Evolutionary conservation across 2,888 invertebrate species (phyloP).

Genomic region (Eumerus sabulonum): DNA sequence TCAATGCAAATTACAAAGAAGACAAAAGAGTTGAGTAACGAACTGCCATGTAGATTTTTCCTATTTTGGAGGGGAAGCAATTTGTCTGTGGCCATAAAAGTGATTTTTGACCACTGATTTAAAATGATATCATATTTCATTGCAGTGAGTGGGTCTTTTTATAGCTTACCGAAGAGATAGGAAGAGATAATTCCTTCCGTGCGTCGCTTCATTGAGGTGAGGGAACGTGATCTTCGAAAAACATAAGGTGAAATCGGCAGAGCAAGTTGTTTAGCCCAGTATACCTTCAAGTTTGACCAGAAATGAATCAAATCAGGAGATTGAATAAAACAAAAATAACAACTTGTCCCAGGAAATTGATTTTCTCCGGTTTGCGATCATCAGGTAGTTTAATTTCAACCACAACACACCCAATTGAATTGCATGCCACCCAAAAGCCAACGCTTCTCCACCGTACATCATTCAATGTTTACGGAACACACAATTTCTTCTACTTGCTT

Average conservation of each 20-base stretch:
- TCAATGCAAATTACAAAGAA: conserved; percentile 26
- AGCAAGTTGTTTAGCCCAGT: no score
- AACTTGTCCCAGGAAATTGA: no score
- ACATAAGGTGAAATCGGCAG: no score
- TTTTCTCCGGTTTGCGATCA: no score
- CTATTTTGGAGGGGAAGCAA: conserved; percentile 19
- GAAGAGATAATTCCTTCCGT: no score
- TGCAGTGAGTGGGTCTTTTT: no score
- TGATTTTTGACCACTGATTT: conserved; percentile 25
- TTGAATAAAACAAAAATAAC: no score
- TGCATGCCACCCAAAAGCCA: conserved; percentile 27
- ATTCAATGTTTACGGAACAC: conserved; percentile 1
- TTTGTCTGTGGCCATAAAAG: conserved; percentile 45
- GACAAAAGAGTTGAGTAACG: conserved; percentile 51
- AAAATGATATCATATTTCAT: neutral
- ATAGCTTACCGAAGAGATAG: no score
- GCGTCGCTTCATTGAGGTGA: no score
- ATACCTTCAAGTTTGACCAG: no score
- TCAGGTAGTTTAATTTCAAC: conserved; percentile 40
- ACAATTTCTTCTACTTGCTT: conserved; percentile 12
- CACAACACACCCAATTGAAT: conserved; percentile 20
- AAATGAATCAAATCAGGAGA: no score
- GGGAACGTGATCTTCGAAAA: no score
- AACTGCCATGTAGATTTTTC: conserved; percentile 31
- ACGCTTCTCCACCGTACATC: conserved; percentile 20